A percentile compares a stretch with the other conserved stretches of the same genome.
These are phyloP conservation scores for Spinibarbus caldwelli DNA, from an alignment of 2,797 vertebrate genomes.

Conservation along the genomic window DNA sequence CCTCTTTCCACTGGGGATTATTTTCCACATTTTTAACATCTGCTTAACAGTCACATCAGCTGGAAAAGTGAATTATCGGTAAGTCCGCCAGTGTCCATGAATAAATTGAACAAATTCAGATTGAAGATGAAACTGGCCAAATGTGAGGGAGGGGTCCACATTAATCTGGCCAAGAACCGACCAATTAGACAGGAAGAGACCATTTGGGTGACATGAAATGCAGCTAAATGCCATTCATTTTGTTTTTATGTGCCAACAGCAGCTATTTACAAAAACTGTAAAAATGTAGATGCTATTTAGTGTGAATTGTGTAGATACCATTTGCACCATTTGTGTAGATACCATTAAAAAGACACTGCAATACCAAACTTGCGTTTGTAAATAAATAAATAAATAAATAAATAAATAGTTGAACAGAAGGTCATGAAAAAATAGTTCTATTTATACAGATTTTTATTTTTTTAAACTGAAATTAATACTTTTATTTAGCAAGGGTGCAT, in stretches of 20 bases:
- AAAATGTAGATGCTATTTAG: neutral
- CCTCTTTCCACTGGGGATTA: conserved; percentile 62
- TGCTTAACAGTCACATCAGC: conserved; percentile 72
- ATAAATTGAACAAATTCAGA: conserved; percentile 57
- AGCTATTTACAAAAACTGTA: neutral
- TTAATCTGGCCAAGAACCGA: neutral
- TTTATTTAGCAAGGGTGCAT: neutral
- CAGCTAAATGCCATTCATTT: neutral
- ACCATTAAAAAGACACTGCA: neutral
- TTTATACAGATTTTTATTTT: no score
- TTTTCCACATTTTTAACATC: conserved; percentile 73
- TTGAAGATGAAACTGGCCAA: conserved; percentile 39
- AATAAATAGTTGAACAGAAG: no score
- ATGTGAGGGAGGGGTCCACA: neutral
- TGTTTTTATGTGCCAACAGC: neutral
- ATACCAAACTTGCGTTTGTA: neutral
- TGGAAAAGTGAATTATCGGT: conserved; percentile 67
- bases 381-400: neutral
- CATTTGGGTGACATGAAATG: neutral
- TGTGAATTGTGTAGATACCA: neutral
- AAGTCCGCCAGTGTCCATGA: conserved; percentile 64
- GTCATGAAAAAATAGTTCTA: neutral
- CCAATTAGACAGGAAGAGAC: neutral
- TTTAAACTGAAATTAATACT: no score
- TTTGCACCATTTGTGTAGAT: no score